Evolutionary conservation across 2,113 vertebrate genomes (phyloP).

Genomic region (Irena cyanogastra): DNA sequence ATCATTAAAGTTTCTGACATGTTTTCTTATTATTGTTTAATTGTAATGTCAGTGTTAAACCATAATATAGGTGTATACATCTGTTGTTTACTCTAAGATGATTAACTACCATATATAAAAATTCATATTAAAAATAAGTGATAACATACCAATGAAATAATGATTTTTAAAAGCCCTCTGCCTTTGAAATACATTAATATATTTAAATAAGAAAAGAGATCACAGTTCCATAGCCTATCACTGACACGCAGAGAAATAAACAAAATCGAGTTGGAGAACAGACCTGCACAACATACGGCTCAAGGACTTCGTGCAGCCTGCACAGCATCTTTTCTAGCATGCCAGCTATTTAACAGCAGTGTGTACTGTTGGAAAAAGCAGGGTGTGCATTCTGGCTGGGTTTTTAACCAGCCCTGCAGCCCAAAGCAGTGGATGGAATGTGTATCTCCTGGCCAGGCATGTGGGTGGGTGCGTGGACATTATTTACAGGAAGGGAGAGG

Average conservation of each 20-base stretch:
- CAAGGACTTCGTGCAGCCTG: background rate
- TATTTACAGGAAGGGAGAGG: background rate
- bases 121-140: constrained; percentile 48
- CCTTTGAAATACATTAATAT: constrained; percentile 50
- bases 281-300: background rate
- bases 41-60: constrained; percentile 63
- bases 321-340: background rate
- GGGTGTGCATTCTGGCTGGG: background rate
- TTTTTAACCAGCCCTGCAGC: background rate
- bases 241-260: background rate
- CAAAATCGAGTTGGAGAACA: constrained; percentile 3
- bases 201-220: constrained; percentile 35
- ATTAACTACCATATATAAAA: constrained; percentile 67
- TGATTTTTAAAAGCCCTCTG: constrained; percentile 8
- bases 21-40: constrained; percentile 76
- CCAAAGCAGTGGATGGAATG: background rate
- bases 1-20: constrained; percentile 72
- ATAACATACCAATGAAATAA: constrained; percentile 45
- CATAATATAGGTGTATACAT: constrained; percentile 75
- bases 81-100: constrained; percentile 76
- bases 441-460: background rate
- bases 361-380: background rate
- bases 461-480: background rate
- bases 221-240: background rate
- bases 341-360: constrained; percentile 29